Evolutionary conservation across 2,888 invertebrate species (phyloP).

Genomic region (Latrodectus elegans): DNA sequence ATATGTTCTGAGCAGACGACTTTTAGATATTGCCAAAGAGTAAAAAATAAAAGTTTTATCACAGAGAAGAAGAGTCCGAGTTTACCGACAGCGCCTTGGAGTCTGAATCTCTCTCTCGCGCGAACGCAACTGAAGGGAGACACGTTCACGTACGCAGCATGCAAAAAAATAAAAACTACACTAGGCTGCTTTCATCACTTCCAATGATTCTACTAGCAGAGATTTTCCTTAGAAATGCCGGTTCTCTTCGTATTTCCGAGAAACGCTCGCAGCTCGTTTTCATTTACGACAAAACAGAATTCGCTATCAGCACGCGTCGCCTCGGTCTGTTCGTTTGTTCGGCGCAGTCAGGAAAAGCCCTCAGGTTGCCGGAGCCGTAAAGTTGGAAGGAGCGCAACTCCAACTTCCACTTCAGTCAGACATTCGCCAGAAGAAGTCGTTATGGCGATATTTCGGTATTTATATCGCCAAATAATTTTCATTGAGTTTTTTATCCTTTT

Average conservation of each 20-base stretch:
- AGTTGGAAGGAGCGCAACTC: background rate
- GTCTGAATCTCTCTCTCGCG: background rate
- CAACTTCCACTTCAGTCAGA: no score
- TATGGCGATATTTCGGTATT: no score
- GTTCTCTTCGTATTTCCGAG: constrained; percentile 46
- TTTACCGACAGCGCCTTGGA: background rate
- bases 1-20: background rate
- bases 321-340: background rate
- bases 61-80: background rate
- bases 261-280: constrained; percentile 50
- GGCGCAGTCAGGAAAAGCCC: background rate
- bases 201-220: constrained; percentile 54
- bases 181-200: constrained; percentile 62
- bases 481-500: no score
- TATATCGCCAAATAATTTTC: no score
- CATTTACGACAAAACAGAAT: constrained; percentile 40
- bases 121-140: background rate
- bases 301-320: constrained; percentile 23
- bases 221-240: constrained; percentile 58
- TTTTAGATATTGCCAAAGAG: background rate
- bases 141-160: background rate
- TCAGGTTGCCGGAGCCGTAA: background rate
- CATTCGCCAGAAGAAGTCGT: no score
- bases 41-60: background rate
- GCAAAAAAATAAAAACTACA: constrained; percentile 38